Base-by-base conservation (phyloP, 2,888 invertebrate species). In the Mechanitis messenoides region DNA sequence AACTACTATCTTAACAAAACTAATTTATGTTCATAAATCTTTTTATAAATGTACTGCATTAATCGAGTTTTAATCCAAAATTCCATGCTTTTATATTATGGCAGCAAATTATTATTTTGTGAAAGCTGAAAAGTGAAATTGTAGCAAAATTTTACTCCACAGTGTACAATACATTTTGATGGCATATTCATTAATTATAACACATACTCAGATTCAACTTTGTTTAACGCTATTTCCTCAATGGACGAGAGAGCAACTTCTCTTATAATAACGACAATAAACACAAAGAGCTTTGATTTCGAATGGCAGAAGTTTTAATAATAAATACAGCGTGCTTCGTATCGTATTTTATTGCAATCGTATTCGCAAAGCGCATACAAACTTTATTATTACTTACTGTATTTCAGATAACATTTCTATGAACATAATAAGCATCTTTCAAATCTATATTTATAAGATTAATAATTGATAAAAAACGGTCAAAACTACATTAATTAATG, bases 261-360 rank as follows among this genome's bases (percentile, higher is more conserved):
- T 28, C 3, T 50, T 50, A 50, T 50, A 50, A 42, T 9, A 9
- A 42, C 42, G 28, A 11, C 31, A 50, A 50, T 50, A 3, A 28
- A 31, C 50, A 31, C 31, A 31, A 50, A 50, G 31, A 31, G 50
- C 9, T 9, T 31, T 31, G 50, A 31, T 42, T 2, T 9, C 6
- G 50, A 28, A 31, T 50, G 7, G 50, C 50, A 50, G 31, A 50
- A 50, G 50, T 50, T 50, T 50, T 31, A 31, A 31, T 50, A 50
- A 50, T 50, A 50, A 50, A 50, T 50, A 50, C 42, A 42, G 42
- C 42, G 47, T 47, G 20, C 28, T 47, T 28, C 28, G 28, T 31
- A 28, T 50, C 31, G 50, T 50, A 50, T 50, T 50, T 50, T 31
- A 50, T 31, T 28, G 9, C 47, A 7, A 42, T 42, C 6, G 42